Conservation (phyloP, 2,888 invertebrate species). For the Orchesellides sinensis region DNA sequence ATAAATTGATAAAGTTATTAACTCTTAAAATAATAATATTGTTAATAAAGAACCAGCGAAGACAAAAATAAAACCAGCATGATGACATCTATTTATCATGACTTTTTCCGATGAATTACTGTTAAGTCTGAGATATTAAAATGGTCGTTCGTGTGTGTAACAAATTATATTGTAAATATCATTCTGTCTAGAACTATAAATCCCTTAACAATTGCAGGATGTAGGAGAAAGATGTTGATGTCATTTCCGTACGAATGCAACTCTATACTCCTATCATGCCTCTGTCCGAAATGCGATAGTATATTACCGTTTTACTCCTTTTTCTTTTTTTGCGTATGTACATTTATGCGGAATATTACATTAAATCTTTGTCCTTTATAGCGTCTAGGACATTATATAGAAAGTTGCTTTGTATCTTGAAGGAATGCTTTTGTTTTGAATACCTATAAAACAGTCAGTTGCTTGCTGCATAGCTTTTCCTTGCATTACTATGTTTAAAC, state of each 20-base stretch:
- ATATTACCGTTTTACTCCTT: constrained; percentile 35
- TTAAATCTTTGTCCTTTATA: constrained; percentile 35
- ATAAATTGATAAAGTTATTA: too few relatives aligned
- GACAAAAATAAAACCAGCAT: constrained; percentile 56
- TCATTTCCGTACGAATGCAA: constrained; percentile 38
- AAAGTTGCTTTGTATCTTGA: constrained; percentile 68
- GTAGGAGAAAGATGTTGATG: constrained; percentile 55
- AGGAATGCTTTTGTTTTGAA: constrained; percentile 68
- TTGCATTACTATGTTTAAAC: constrained; percentile 46
- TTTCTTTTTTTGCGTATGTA: constrained; percentile 53
- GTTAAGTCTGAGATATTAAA: constrained; percentile 59
- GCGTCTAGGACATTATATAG: constrained; percentile 62
- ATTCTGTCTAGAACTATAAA: too few relatives aligned
- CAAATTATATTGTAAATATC: constrained; percentile 29
- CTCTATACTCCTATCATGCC: constrained; percentile 51
- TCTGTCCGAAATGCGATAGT: constrained; percentile 46
- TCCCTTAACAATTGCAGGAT: constrained; percentile 36
- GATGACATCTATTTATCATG: constrained; percentile 41
- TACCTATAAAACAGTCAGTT: constrained; percentile 67
- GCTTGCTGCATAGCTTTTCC: constrained; percentile 44
- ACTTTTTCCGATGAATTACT: constrained; percentile 44
- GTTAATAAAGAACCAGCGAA: constrained; percentile 31
- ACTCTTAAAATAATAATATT: not conserved
- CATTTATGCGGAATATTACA: constrained; percentile 66
- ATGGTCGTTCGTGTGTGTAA: constrained; percentile 50